Evolutionary conservation across 1,140 invertebrate species (phyloP).

Genomic region (Listronotus bonariensis): DNA sequence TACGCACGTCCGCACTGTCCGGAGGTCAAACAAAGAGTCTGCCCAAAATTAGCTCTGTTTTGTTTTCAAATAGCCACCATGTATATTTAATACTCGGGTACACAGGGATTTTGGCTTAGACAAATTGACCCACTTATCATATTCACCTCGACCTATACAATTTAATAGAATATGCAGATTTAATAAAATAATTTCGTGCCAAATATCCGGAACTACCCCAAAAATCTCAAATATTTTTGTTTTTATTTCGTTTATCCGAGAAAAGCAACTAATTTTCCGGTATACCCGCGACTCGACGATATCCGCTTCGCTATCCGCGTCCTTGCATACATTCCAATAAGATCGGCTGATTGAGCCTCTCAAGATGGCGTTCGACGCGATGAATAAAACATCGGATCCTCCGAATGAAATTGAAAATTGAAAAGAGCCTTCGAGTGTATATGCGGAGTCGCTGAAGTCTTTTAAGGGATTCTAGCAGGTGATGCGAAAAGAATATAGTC

Average conservation of each 20-base stretch:
- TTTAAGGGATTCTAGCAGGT: conserved; percentile 23
- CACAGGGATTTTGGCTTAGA: too few relatives aligned
- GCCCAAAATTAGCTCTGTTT: too few relatives aligned
- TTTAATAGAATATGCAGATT: too few relatives aligned
- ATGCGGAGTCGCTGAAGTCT: conserved; percentile 5
- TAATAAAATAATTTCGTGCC: too few relatives aligned
- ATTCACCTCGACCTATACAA: too few relatives aligned
- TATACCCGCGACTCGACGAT: background rate
- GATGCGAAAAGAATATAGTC: conserved; percentile 27
- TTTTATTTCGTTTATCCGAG: background rate
- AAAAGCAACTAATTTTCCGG: conserved; percentile 19
- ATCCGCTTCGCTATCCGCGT: conserved; percentile 10
- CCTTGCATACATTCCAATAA: conserved; percentile 36
- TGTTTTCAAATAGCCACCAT: too few relatives aligned
- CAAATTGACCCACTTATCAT: too few relatives aligned
- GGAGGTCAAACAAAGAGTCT: too few relatives aligned
- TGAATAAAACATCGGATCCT: conserved; percentile 37
- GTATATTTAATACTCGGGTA: too few relatives aligned
- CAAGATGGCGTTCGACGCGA: conserved; percentile 31
- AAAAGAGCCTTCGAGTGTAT: conserved; percentile 35
- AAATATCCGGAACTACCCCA: too few relatives aligned
- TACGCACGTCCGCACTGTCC: too few relatives aligned
- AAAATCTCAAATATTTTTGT: background rate
- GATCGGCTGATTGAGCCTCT: conserved; percentile 33
- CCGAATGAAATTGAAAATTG: conserved; percentile 34